These are phyloP conservation scores for Zeugodacus cucurbitae DNA, from an alignment of 1,140 invertebrate genomes.

Conservation along the genomic window DNA sequence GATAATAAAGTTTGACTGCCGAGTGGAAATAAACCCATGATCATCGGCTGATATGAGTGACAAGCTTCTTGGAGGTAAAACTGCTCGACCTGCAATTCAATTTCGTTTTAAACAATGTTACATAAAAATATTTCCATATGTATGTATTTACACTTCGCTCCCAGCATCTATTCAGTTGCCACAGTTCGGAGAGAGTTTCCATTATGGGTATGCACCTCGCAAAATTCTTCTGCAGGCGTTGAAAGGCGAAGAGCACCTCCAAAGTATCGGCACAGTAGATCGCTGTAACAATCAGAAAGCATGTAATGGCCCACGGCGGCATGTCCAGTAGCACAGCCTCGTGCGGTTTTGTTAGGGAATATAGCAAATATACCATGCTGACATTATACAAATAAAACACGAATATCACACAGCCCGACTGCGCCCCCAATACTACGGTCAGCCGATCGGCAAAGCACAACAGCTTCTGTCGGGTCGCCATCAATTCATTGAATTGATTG, in stretches of 20 bases:
- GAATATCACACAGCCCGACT: background rate
- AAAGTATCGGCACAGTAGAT: background rate
- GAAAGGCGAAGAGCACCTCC: background rate
- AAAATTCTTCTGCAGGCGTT: background rate
- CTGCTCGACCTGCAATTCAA: slow-evolving; percentile 35
- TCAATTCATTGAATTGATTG: background rate
- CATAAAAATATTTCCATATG: background rate
- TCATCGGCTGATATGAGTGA: background rate
- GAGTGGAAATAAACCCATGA: slow-evolving; percentile 10
- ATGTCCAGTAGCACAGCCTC: background rate
- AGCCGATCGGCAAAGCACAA: background rate
- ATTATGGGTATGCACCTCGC: background rate
- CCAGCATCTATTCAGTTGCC: background rate
- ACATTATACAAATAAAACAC: background rate
- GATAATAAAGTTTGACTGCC: background rate
- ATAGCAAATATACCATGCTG: background rate
- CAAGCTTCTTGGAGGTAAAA: slow-evolving; percentile 26
- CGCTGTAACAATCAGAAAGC: background rate
- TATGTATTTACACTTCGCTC: background rate
- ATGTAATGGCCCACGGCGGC: background rate
- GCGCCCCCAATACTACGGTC: background rate
- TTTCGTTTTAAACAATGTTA: background rate
- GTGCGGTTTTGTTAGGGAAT: background rate
- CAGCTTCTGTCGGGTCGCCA: background rate
- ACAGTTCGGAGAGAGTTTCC: background rate